Evolutionary conservation across 2,797 vertebrate species (phyloP), one percentile per base, ranked within the genome.

Genomic region (Diplodus puntazzo): DNA sequence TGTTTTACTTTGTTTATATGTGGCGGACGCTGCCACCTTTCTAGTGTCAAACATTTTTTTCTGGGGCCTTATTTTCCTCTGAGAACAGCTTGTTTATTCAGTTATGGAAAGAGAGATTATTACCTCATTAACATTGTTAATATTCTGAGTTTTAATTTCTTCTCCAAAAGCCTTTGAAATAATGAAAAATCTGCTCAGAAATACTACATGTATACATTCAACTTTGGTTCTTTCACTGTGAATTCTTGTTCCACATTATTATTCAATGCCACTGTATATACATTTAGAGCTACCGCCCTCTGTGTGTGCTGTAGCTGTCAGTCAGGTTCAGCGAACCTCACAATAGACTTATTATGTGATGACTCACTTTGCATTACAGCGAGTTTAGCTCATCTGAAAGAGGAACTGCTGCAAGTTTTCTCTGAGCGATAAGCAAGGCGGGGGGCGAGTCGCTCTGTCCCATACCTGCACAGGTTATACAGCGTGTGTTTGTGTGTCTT

Each of bases 361-460:
- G 80, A 86, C 65, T 86, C 73, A 69, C 30, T 75, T 83, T 68
- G 30, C 82, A 59, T 79, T 67, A n/a, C 30, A 52, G 16, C n/a
- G 42, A 30, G 50, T 50, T 63, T 20, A 63, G 6, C 17, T 81
- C 27, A 71, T 70, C 49, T 58, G 49, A 20, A 27, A n/a, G 45
- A 80, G 23, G 48, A 77, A 53, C 20, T 54, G 20, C 48, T 74
- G 62, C 23, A 11, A 8, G 13, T 75, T 48, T 48, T 69, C 46
- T 50, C 50, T 73, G 73, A 50, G 20, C 53, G 49, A 34, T 43
- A 43, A 46, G 16, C 13, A 8, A 2, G 7, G 43, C 49, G 20
- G 50, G 20, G 50, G 49, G 50, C 5, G 72, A 20, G 61, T 42
- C 46, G 0, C 1, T 7, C 1, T 3, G 45, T 27, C 30, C 16